Evolutionary conservation across 2,113 vertebrate species (phyloP).

Genomic region (Myanophis thanlyinensis): DNA sequence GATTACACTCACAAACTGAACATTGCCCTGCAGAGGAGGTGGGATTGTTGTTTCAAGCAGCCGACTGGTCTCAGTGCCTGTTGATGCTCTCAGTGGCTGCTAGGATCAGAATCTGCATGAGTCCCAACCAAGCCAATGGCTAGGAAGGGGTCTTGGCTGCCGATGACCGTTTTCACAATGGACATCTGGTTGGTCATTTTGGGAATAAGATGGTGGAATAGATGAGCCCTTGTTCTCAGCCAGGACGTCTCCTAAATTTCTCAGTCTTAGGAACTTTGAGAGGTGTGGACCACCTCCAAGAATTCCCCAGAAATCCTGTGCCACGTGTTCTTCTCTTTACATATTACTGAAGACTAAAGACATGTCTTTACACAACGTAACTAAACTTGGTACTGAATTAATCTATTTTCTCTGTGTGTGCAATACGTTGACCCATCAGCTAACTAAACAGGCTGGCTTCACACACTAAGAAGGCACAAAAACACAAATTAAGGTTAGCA

Average conservation of each 20-base stretch:
- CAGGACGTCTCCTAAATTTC: not conserved
- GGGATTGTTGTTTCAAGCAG: not conserved
- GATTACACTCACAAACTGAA: not conserved
- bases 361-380: not conserved
- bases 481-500: not conserved
- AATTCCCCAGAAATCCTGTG: not conserved
- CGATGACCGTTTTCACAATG: not conserved
- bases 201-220: not conserved
- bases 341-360: not conserved
- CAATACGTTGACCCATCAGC: not conserved
- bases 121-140: not conserved
- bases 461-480: not conserved
- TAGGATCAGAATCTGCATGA: not conserved
- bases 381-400: not conserved
- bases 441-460: not conserved
- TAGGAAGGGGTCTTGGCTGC: not conserved
- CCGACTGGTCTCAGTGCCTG: not conserved
- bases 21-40: not conserved
- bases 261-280: not conserved
- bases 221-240: not conserved
- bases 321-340: not conserved
- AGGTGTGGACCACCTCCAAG: not conserved
- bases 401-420: not conserved
- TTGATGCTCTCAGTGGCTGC: not conserved
- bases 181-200: not conserved